Conservation (phyloP, 2,113 vertebrate genomes). For the Protomyctophum bolini region DNA sequence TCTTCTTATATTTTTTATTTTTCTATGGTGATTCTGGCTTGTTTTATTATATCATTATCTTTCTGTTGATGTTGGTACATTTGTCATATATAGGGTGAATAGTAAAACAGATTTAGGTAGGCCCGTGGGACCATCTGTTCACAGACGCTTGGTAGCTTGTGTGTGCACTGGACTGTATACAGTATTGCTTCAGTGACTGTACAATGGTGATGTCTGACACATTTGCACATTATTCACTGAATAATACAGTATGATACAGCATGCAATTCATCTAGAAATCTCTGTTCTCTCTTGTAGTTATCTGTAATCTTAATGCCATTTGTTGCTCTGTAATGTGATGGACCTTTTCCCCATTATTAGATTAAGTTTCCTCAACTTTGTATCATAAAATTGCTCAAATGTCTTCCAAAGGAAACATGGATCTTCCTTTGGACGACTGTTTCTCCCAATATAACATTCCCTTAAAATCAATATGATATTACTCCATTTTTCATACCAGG, state of each 20-base stretch:
- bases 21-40: constrained; percentile 23
- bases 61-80: constrained; percentile 21
- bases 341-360: no score
- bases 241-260: no score
- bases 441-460: constrained; percentile 57
- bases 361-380: no score
- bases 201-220: no score
- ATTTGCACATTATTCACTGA: no score
- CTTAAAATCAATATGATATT: constrained; percentile 74
- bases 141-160: neutral
- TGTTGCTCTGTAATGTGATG: no score
- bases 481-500: constrained; percentile 66
- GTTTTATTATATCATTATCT: constrained; percentile 57
- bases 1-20: neutral
- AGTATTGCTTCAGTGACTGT: neutral
- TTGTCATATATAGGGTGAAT: constrained; percentile 15
- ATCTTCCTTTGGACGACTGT: constrained; percentile 45
- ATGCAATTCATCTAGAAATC: no score
- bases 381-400: constrained; percentile 20
- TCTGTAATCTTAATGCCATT: no score
- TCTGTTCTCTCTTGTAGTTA: no score
- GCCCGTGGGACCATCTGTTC: constrained; percentile 4
- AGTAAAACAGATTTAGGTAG: constrained; percentile 5
- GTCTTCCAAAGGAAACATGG: constrained; percentile 33
- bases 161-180: neutral